Evolutionary conservation across 2,888 invertebrate species (phyloP), one percentile per base, ranked within the genome.

Genomic region (Tetropium fuscum): DNA sequence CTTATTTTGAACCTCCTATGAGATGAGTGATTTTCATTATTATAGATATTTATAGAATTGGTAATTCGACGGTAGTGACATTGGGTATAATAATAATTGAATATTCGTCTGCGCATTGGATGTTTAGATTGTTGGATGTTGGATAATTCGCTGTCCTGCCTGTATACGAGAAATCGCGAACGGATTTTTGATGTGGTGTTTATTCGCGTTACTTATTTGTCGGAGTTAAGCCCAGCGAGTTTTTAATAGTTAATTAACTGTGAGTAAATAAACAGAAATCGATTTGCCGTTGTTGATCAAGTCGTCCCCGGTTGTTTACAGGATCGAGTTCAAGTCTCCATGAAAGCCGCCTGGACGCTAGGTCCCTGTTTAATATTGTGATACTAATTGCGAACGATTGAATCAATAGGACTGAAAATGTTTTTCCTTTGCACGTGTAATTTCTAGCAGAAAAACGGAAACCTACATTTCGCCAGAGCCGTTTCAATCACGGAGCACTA

Each of bases 161-260:
- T 41, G 20, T 41, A n/a, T n/a, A 41, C 25, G 11, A 16, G n/a
- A 18, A 32, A 32, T 47, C 47, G 47, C 47, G 47, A 34, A n/a
- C 13, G 15, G 32, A 32, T 48, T 10, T 36, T 25, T 36, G 36
- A 22, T 30, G 8, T 25, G 36, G 13, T 36, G 36, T 48, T 48
- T 48, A 34, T 36, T 22, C 36, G n/a, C 48, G 48, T 36, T 36
- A 48, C 48, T 58, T 58, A 44, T 34, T 45, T 45, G 40, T 32
- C 38, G 13, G 49, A 36, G 55, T 62, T 62, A 57, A 60, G 58
- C 40, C 45, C 59, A 54, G 60, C 43, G 60, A 57, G 60, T 65
- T 65, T 65, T 63, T 63, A 66, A 66, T 66, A 54, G 62, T 63
- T 66, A 66, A 66, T 66, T 66, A 66, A 59, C 60, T 56, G 60